These are phyloP conservation scores for Poeciliopsis gracilis DNA, from an alignment of 2,797 vertebrate species.

Conservation along the genomic window DNA sequence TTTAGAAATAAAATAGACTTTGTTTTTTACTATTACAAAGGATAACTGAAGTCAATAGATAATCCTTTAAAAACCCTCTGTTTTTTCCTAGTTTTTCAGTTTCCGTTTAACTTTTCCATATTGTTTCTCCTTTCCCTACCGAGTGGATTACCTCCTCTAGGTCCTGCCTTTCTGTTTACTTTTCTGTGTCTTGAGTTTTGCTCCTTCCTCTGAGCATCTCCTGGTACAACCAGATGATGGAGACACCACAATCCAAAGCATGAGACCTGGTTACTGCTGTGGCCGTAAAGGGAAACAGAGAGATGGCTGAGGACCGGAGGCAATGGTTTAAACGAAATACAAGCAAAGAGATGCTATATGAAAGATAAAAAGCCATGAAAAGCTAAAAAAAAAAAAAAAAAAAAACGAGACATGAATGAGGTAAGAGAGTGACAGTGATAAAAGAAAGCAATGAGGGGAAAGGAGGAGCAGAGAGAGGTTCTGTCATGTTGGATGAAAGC, in stretches of 20 bases:
- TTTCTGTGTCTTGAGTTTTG: background rate
- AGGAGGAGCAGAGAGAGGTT: conserved; percentile 48
- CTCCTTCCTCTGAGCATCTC: conserved; percentile 37
- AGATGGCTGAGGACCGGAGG: conserved; percentile 37
- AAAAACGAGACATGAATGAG: conserved; percentile 43
- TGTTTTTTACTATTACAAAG: background rate
- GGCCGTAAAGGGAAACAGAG: conserved; percentile 46
- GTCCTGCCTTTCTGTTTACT: background rate
- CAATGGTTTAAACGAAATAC: conserved; percentile 14
- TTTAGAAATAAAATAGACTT: background rate
- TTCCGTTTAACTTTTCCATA: background rate
- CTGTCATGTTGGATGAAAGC: conserved; percentile 73
- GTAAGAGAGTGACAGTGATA: conserved; percentile 47
- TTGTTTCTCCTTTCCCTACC: background rate
- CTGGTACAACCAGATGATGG: conserved; percentile 39
- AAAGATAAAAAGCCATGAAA: conserved; percentile 53
- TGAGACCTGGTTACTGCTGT: conserved; percentile 46
- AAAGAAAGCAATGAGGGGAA: conserved; percentile 42
- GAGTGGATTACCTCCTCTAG: background rate
- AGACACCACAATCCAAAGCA: conserved; percentile 37
- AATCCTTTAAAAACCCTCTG: background rate
- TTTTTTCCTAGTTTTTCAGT: background rate
- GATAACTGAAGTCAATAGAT: background rate
- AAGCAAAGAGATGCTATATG: conserved; percentile 50
- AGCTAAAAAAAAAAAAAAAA: conserved; percentile 32